Evolutionary conservation across 2,797 vertebrate genomes (phyloP), one percentile per base, ranked within the genome.

Genomic region (Perodicticus potto): DNA sequence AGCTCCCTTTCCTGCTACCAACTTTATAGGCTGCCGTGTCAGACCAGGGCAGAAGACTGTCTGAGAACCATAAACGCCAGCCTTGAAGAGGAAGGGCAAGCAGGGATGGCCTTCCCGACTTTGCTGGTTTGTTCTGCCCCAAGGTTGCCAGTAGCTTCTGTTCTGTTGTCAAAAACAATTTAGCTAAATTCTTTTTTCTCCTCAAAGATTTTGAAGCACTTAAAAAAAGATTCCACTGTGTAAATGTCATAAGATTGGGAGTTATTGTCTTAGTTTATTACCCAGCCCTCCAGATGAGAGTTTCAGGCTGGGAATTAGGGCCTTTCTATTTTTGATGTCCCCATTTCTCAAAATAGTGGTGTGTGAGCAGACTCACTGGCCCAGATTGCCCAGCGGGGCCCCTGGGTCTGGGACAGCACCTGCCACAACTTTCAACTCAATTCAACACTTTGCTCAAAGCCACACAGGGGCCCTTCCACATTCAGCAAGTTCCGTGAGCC

Each of bases 261-360:
- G 57, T 17, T 27, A 78, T 13, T 89, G 89, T 86, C 96, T 96
- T 19, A 5, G 53, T 59, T 89, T 17, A 83, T 77, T 37, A 43
- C 86, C 78, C n/a, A 12, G 37, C 83, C 76, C 9, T 10, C 72
- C 0, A 1, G 57, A 83, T 11, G 70, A 84, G 78, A 0, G 57
- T 53, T 83, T 55, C 63, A 2, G 86, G 83, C 94, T 73, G 14
- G 77, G 72, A 93, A 93, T 92, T 45, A 55, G 95, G 96, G 85
- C 88, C 49, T 96, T 96, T 86, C 96, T 97, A 89, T 97, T 97
- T 96, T 20, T 83, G 77, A 94, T 89, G 97, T 65, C 95, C 95
- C 93, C 92, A 0, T 95, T 98, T 98, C 96, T 97, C 87, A 93
- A 96, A 97, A 95, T 94, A 97, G 93, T 16, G 45, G 25, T 0